Percentiles rank a stretch among this genome's conserved stretches.
Evolutionary conservation across 1,140 invertebrate genomes (phyloP).

Genomic region (Aphaenogaster rudis): DNA sequence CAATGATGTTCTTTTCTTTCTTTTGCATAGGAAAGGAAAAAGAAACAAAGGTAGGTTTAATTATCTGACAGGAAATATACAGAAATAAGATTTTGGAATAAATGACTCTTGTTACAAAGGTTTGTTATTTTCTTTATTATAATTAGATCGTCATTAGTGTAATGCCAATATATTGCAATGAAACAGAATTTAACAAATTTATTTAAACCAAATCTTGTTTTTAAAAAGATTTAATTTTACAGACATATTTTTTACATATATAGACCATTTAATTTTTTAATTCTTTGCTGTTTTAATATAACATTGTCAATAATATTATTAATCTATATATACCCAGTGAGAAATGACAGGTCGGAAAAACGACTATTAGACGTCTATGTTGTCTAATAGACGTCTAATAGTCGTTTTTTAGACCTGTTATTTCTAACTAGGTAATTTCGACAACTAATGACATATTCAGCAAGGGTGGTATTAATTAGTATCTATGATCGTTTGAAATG

Average conservation of each 20-base stretch:
- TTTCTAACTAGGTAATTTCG: not conserved
- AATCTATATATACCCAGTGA: not conserved
- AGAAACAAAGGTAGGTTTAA: not conserved
- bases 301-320: not conserved
- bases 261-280: not conserved
- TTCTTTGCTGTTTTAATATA: not conserved
- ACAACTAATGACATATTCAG: not conserved
- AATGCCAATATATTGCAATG: not conserved
- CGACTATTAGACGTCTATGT: too few relatives aligned
- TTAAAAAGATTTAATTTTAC: not conserved
- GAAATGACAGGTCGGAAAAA: too few relatives aligned
- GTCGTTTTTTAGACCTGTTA: too few relatives aligned
- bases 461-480: not conserved
- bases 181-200: not conserved
- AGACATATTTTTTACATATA: not conserved
- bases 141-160: conserved; percentile 5
- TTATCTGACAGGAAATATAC: not conserved
- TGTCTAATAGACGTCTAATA: too few relatives aligned
- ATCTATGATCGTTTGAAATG: not conserved
- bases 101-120: not conserved
- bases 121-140: not conserved
- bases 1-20: conserved; percentile 1
- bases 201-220: not conserved
- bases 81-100: not conserved
- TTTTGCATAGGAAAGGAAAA: not conserved